A percentile compares a stretch with the other conserved stretches of the same genome.
phyloP scores from a whole-genome alignment of 2,797 vertebrate genomes.

The Parauchenoglanis ngamensis region DNA sequence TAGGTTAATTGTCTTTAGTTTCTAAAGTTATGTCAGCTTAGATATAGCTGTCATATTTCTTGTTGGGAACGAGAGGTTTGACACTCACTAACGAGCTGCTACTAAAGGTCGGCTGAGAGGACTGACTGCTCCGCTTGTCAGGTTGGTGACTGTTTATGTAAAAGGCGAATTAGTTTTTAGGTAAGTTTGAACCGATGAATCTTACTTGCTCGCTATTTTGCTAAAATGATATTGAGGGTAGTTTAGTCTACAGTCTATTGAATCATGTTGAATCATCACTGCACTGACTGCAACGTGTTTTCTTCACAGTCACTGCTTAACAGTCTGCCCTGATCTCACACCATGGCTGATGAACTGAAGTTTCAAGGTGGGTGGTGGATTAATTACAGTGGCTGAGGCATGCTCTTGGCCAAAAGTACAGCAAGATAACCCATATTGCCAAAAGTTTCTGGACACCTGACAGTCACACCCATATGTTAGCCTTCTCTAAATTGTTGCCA shows the following conservation, averaged over 20 bases:
- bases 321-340: slow-evolving; percentile 33
- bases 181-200: not conserved
- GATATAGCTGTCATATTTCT: not conserved
- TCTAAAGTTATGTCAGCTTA: not conserved
- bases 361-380: slow-evolving; percentile 76
- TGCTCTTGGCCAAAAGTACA: not conserved
- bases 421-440: no score
- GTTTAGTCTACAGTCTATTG: not conserved
- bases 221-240: not conserved
- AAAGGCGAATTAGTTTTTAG: not conserved
- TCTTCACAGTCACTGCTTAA: slow-evolving; percentile 52
- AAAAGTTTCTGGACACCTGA: not conserved
- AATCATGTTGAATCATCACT: not conserved
- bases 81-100: not conserved
- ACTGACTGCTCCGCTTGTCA: not conserved
- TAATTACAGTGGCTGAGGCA: not conserved
- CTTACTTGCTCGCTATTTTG: no score
- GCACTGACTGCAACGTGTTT: not conserved
- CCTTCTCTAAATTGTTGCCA: not conserved
- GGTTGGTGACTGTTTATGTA: slow-evolving; percentile 2
- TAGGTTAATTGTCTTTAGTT: not conserved
- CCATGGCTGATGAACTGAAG: slow-evolving; percentile 83
- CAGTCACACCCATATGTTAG: not conserved
- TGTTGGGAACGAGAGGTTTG: not conserved
- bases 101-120: not conserved